Conservation (phyloP, 2,797 vertebrate species). For the Ptychadena robeensis region DNA sequence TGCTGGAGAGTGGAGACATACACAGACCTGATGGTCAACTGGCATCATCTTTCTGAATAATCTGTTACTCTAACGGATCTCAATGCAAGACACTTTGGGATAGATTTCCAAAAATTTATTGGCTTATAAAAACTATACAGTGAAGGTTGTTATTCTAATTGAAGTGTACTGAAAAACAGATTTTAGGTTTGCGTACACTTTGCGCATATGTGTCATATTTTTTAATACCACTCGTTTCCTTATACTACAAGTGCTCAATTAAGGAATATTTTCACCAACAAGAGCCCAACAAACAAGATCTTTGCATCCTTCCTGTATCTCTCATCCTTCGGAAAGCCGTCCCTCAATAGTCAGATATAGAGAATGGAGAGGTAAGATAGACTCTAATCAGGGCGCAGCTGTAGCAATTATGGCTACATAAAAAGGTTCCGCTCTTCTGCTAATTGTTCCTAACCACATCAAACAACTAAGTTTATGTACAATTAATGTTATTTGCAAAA, state of each 20-base stretch:
- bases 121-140: too few relatives aligned
- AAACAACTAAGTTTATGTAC: not conserved
- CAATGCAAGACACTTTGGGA: too few relatives aligned
- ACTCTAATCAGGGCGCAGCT: conserved; percentile 21
- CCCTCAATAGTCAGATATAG: not conserved
- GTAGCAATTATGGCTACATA: not conserved
- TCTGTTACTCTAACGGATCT: too few relatives aligned
- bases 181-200: too few relatives aligned
- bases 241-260: conserved; percentile 15
- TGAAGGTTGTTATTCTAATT: too few relatives aligned
- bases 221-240: not conserved
- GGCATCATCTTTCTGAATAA: too few relatives aligned
- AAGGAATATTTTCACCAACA: not conserved
- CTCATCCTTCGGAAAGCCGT: not conserved
- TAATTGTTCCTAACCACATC: not conserved
- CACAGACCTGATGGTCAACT: too few relatives aligned
- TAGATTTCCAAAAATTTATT: too few relatives aligned
- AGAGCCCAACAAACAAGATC: not conserved
- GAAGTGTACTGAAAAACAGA: too few relatives aligned
- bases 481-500: not conserved
- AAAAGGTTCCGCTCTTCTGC: not conserved
- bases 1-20: too few relatives aligned
- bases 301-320: not conserved
- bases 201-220: not conserved
- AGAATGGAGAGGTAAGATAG: not conserved